Percentiles rank a stretch among this genome's conserved stretches.
These are phyloP conservation scores for Psix sp. DNA, from an alignment of 1,140 invertebrate species.

Conservation along the genomic window DNA sequence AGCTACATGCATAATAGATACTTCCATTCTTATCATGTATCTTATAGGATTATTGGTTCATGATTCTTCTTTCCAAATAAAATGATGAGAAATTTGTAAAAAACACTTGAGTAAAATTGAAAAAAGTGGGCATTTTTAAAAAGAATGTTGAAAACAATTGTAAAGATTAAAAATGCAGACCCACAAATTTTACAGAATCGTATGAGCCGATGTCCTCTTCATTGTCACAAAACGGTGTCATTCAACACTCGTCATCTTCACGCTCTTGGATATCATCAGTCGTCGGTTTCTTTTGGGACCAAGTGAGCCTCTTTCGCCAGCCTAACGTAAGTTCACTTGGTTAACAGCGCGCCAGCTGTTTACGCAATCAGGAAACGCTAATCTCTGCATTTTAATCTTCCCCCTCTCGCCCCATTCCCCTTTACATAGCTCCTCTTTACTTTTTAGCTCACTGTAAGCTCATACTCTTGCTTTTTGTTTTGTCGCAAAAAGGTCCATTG, in stretches of 20 bases:
- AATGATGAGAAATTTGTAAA: background rate
- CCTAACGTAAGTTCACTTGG: slow-evolving; percentile 67
- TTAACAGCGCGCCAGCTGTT: too few species aligned
- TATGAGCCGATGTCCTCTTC: slow-evolving; percentile 75
- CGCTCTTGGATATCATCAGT: slow-evolving; percentile 75
- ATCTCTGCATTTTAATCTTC: too few species aligned
- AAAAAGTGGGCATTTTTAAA: slow-evolving; percentile 2
- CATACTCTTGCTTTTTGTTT: too few species aligned
- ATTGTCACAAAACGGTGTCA: slow-evolving; percentile 73
- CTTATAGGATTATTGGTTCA: slow-evolving; percentile 32
- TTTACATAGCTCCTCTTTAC: too few species aligned
- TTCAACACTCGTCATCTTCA: slow-evolving; percentile 73
- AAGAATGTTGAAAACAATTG: background rate
- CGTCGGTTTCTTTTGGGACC: slow-evolving; percentile 75
- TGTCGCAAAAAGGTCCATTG: too few species aligned
- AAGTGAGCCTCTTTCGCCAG: slow-evolving; percentile 74
- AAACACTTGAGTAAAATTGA: background rate
- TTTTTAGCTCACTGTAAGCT: too few species aligned
- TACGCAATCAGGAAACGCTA: too few species aligned
- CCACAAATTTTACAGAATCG: slow-evolving; percentile 71
- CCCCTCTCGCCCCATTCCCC: too few species aligned
- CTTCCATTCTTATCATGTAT: slow-evolving; percentile 1
- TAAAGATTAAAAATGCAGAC: background rate
- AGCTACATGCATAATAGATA: background rate
- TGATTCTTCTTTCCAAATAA: slow-evolving; percentile 11